These are phyloP conservation scores for Metopolophium dirhodum DNA, from an alignment of 1,140 invertebrate genomes.

Conservation along the genomic window DNA sequence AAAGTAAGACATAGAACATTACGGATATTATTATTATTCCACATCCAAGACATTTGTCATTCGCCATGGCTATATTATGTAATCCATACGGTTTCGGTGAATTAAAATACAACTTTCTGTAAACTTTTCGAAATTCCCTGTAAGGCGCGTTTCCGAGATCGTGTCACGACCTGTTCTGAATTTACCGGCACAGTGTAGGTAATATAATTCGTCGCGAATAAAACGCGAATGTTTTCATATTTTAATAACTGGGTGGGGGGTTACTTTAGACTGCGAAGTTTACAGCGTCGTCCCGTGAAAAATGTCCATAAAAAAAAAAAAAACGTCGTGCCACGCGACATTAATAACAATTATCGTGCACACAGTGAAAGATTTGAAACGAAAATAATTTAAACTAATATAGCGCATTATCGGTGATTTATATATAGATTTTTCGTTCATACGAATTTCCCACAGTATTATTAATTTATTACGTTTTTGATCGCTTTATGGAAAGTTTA, in stretches of 20 bases:
- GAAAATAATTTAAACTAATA: neutral
- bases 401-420: neutral
- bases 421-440: neutral
- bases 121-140: neutral
- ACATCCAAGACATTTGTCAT: neutral
- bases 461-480: too few species aligned
- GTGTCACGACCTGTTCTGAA: too few species aligned
- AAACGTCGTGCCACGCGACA: neutral
- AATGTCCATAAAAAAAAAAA: neutral
- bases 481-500: too few species aligned
- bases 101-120: neutral
- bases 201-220: neutral
- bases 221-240: neutral
- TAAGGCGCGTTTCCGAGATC: neutral
- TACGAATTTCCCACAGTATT: neutral
- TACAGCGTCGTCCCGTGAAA: neutral
- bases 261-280: too few species aligned
- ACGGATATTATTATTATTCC: neutral
- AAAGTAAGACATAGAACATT: neutral
- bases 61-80: neutral
- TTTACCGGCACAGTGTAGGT: neutral
- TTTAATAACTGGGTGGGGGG: too few species aligned
- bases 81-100: neutral
- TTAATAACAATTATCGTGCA: neutral
- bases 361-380: neutral